Conservation (phyloP, 2,797 vertebrate genomes). For the Epinephelus coioides region DNA sequence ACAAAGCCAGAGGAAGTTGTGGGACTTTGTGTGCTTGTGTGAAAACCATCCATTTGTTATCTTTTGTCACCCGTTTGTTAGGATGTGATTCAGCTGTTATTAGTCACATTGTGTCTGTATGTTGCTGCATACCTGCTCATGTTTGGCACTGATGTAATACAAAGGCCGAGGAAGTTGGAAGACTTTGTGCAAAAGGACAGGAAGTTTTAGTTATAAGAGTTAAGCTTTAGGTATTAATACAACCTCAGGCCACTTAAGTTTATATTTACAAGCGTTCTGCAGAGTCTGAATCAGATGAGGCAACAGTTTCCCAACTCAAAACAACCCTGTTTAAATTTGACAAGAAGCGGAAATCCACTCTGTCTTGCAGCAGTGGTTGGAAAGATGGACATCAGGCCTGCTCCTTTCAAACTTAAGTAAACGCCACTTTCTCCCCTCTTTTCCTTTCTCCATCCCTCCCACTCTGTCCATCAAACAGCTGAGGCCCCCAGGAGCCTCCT, state of each 20-base stretch:
- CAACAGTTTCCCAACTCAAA: not conserved
- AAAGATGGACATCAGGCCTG: conserved; percentile 53
- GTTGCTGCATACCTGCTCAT: conserved; percentile 4
- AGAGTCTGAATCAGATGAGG: not conserved
- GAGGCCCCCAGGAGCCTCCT: conserved; percentile 72
- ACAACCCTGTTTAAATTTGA: not conserved
- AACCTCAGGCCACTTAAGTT: not conserved
- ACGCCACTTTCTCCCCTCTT: conserved; percentile 47
- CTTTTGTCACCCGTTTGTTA: conserved; percentile 31
- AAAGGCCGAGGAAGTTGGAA: conserved; percentile 37
- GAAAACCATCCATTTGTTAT: conserved; percentile 18
- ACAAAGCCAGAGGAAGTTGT: conserved; percentile 20
- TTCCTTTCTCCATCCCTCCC: conserved; percentile 38
- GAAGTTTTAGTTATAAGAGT: conserved; percentile 17
- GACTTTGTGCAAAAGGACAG: conserved; percentile 22
- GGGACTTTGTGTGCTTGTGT: conserved; percentile 13
- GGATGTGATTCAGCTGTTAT: conserved; percentile 40
- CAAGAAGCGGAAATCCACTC: conserved; percentile 27
- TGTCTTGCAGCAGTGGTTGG: conserved; percentile 19
- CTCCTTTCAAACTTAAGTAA: conserved; percentile 54
- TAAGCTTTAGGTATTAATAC: not conserved
- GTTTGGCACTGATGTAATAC: conserved; percentile 28
- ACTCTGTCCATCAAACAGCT: conserved; percentile 71
- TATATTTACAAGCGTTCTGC: not conserved
- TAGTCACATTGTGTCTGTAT: conserved; percentile 14